Evolutionary conservation across 1,140 invertebrate genomes (phyloP).

Genomic region (Notospermus geniculatus): DNA sequence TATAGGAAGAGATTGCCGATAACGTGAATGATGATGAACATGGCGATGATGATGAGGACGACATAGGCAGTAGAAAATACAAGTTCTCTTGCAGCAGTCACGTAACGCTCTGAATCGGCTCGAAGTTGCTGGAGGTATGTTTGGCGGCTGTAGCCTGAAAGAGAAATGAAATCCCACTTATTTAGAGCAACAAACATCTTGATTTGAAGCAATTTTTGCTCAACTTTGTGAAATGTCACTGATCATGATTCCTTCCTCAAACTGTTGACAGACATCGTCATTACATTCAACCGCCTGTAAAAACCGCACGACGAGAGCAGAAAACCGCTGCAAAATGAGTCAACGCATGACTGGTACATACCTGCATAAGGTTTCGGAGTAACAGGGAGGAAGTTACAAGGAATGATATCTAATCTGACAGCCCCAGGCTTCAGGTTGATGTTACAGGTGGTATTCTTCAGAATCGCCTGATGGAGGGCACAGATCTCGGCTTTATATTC

Average conservation of each 20-base stretch:
- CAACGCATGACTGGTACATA: no score
- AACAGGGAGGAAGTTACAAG: constrained; percentile 21
- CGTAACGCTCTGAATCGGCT: constrained; percentile 3
- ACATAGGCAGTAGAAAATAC: constrained; percentile 12
- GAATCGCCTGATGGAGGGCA: neutral
- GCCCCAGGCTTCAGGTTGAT: constrained; percentile 1
- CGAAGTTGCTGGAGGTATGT: constrained; percentile 7
- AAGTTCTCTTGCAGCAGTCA: constrained; percentile 11
- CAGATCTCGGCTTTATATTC: constrained; percentile 2
- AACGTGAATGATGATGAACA: constrained; percentile 12
- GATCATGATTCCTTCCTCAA: no score
- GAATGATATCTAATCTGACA: constrained; percentile 14
- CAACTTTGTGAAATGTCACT: no score
- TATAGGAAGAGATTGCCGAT: constrained; percentile 13
- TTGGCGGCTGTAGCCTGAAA: constrained; percentile 1
- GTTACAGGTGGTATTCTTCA: neutral
- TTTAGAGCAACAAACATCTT: no score
- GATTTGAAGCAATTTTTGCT: no score
- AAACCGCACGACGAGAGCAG: no score
- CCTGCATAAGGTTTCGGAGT: constrained; percentile 14
- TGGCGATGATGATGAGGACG: constrained; percentile 2
- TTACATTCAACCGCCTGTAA: no score
- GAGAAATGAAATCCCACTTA: no score
- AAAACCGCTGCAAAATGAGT: no score
- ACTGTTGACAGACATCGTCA: no score